A percentile compares a stretch with the other conserved stretches of the same genome.
Conservation (phyloP, 2,888 invertebrate species). For the Tetramorium bicarinatum region DNA sequence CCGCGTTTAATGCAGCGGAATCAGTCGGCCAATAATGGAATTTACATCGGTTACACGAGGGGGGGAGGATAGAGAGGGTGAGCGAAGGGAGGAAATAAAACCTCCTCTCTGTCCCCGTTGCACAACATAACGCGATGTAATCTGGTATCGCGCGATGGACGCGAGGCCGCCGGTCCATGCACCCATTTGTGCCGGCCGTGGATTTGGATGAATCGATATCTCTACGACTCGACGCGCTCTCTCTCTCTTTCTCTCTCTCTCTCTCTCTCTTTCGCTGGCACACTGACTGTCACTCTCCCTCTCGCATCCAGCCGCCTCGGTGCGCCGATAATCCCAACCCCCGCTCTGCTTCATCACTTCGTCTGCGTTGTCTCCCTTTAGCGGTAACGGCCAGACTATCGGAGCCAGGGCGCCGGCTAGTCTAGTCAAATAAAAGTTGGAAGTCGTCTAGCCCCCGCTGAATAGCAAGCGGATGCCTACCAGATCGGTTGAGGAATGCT, state of each 20-base stretch:
- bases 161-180: conserved; percentile 56
- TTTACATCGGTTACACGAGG: conserved; percentile 53
- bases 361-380: conserved; percentile 41
- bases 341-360: conserved; percentile 36
- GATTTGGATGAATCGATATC: conserved; percentile 71
- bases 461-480: conserved; percentile 16
- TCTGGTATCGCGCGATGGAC: conserved; percentile 59
- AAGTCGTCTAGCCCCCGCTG: conserved; percentile 65
- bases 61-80: too few relatives aligned
- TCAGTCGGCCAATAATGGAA: conserved; percentile 58
- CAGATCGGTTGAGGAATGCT: neutral
- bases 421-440: conserved; percentile 84
- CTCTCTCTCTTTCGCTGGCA: conserved; percentile 30
- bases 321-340: conserved; percentile 47
- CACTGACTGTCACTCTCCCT: conserved; percentile 18
- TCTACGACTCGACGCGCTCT: conserved; percentile 60
- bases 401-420: conserved; percentile 81
- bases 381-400: conserved; percentile 71
- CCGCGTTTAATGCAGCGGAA: conserved; percentile 49
- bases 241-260: neutral
- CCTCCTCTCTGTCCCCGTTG: neutral
- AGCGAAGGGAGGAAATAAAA: neutral
- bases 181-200: conserved; percentile 59
- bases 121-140: conserved; percentile 59
- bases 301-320: conserved; percentile 35